Base-by-base conservation (phyloP, 2,888 invertebrate genomes). In the Drosophila rubida region DNA sequence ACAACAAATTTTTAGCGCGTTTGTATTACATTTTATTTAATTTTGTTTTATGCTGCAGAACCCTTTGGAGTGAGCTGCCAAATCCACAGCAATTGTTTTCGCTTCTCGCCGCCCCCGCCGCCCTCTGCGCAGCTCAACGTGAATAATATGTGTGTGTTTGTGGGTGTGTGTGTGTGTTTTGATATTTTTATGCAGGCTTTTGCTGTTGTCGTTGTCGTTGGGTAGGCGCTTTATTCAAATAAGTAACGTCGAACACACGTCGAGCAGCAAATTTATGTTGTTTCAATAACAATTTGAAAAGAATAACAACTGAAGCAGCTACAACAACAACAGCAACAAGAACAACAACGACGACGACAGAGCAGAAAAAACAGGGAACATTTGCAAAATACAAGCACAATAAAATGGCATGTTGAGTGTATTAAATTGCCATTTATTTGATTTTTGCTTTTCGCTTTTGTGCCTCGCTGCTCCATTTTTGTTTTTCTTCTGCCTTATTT, bases 351-450 rank as follows among this genome's bases (percentile, higher is more conserved):
- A 59, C 37, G 68, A 35, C 5, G 7, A 4, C 32, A n/a, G 32
- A 27, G 9, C 27, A 9, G 32, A n/a, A 42, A 60, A 16, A 46
- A 61, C 53, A 49, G 42, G n/a, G 35, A 45, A 41, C 19, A 57
- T 41, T 35, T 44, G 32, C 39, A 44, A 59, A 42, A 60, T 44
- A 63, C 68, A 75, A 55, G 45, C 44, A 51, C 46, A 70, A 73
- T 69, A 63, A 78, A 86, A 84, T 72, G 69, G 66, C 71, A 77
- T 86, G 80, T 84, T 84, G 84, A 84, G 84, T 85, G 77, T 86
- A 85, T 85, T 86, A 85, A 85, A 85, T 86, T 86, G 86, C 66
- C 85, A 84, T 86, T 85, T 86, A 84, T 84, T 85, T 80, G 80
- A 85, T 78, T 85, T 81, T 85, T 78, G 71, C 72, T 79, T 60